phyloP scores from a whole-genome alignment of 2,888 invertebrate genomes.

The Salticus scenicus region DNA sequence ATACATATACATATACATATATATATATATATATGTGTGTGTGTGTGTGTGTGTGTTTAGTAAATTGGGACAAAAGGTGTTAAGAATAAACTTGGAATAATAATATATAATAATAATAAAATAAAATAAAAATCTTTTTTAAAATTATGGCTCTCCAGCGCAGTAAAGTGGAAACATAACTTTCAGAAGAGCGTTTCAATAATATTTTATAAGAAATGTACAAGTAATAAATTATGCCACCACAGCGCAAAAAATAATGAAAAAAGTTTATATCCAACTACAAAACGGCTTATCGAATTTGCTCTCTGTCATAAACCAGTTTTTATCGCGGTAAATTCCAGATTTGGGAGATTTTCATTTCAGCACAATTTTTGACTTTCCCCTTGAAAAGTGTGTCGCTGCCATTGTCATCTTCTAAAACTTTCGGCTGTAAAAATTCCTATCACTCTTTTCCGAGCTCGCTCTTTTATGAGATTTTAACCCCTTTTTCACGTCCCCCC shows the following conservation, averaged over 20 bases:
- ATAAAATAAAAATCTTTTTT: too few species aligned
- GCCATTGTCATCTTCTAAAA: not conserved
- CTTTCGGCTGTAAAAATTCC: conserved; percentile 22
- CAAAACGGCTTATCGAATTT: conserved; percentile 19
- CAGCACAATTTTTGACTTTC: not conserved
- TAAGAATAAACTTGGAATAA: too few species aligned
- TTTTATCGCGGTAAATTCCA: conserved; percentile 17
- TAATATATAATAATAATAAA: too few species aligned
- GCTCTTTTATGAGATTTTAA: conserved; percentile 23
- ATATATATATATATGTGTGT: too few species aligned
- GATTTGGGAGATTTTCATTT: conserved; percentile 17
- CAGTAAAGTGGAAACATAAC: too few species aligned
- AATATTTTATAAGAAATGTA: not conserved
- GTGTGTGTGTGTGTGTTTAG: too few species aligned
- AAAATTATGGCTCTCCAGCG: too few species aligned
- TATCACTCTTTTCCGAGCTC: conserved; percentile 14
- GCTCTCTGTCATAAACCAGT: not conserved
- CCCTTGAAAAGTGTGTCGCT: not conserved
- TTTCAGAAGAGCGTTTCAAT: too few species aligned
- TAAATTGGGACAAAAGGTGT: too few species aligned
- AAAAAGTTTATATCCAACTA: not conserved
- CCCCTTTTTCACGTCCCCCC: not conserved
- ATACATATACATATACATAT: too few species aligned
- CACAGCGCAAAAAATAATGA: not conserved
- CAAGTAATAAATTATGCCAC: not conserved